Percentiles rank a stretch among this genome's conserved stretches.
Evolutionary conservation across 2,888 invertebrate genomes (phyloP).

Genomic region (Campoplex capitator): DNA sequence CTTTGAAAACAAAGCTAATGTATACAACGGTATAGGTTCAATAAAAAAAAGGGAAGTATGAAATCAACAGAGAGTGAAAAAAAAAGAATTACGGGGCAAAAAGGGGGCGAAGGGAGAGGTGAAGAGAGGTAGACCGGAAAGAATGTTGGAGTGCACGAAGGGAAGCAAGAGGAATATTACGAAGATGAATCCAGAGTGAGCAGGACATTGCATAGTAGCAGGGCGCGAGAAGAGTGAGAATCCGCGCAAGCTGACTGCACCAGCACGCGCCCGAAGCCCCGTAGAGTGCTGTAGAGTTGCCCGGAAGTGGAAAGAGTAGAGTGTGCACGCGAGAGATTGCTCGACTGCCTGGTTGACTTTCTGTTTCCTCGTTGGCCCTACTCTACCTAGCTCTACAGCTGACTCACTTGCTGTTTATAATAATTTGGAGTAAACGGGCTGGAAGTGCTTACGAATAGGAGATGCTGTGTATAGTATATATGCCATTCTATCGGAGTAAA

Average conservation of each 20-base stretch:
- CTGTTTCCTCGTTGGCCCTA: constrained; percentile 47
- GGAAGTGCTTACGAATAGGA: constrained; percentile 66
- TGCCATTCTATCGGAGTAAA: constrained; percentile 47
- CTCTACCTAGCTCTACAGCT: constrained; percentile 50
- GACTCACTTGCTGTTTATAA: constrained; percentile 70
- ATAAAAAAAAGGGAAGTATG: background rate
- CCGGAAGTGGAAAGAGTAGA: constrained; percentile 42
- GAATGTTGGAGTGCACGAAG: constrained; percentile 42
- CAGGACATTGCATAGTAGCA: constrained; percentile 22
- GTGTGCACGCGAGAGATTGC: constrained; percentile 49
- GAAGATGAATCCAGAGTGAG: constrained; percentile 34
- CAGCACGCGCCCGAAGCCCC: constrained; percentile 40
- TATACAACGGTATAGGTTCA: background rate
- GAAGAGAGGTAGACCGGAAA: constrained; percentile 1
- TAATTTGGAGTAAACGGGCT: constrained; percentile 71
- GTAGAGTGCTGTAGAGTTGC: constrained; percentile 36
- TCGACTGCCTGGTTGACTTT: constrained; percentile 54
- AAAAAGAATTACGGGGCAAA: background rate
- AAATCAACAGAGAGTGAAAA: background rate
- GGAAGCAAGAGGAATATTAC: constrained; percentile 46
- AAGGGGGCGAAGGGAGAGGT: background rate
- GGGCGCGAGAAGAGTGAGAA: constrained; percentile 34
- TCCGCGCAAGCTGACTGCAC: constrained; percentile 40
- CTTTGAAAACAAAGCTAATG: background rate
- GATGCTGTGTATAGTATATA: constrained; percentile 41